Percentiles rank a stretch among this genome's conserved stretches.
phyloP scores from a whole-genome alignment of 2,113 vertebrate genomes.

The Sisor rabdophorus region DNA sequence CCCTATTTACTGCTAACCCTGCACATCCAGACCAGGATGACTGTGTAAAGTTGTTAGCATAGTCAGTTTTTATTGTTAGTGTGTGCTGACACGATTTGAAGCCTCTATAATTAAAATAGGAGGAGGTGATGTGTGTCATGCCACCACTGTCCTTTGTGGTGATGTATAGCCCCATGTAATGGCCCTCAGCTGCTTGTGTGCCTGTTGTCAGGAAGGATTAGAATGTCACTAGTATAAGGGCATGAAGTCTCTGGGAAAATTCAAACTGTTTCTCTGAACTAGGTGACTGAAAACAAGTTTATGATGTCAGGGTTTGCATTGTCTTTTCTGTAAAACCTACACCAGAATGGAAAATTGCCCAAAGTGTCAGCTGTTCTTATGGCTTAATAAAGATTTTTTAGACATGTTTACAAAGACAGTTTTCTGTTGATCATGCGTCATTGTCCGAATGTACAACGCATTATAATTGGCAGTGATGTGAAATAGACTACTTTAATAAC shows the following conservation, averaged over 20 bases:
- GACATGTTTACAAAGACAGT: too few relatives aligned
- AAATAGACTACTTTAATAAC: too few relatives aligned
- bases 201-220: slow-evolving; percentile 47
- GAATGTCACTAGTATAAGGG: slow-evolving; percentile 28
- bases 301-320: slow-evolving; percentile 26
- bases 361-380: neutral
- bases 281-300: slow-evolving; percentile 37
- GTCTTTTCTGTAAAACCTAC: slow-evolving; percentile 10
- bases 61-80: slow-evolving; percentile 37
- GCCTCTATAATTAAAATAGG: slow-evolving; percentile 60
- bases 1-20: slow-evolving; percentile 32
- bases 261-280: slow-evolving; percentile 12
- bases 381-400: neutral
- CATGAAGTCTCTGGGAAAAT: slow-evolving; percentile 29
- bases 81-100: slow-evolving; percentile 49
- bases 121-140: slow-evolving; percentile 29
- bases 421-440: too few relatives aligned
- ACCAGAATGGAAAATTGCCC: neutral
- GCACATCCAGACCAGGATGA: slow-evolving; percentile 5
- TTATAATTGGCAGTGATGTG: too few relatives aligned
- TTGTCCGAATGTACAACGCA: too few relatives aligned
- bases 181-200: slow-evolving; percentile 13
- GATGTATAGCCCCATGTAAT: slow-evolving; percentile 54
- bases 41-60: slow-evolving; percentile 50
- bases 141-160: slow-evolving; percentile 31